Conservation (phyloP, 2,888 invertebrate species). For the Drosophila paramelanica region DNA sequence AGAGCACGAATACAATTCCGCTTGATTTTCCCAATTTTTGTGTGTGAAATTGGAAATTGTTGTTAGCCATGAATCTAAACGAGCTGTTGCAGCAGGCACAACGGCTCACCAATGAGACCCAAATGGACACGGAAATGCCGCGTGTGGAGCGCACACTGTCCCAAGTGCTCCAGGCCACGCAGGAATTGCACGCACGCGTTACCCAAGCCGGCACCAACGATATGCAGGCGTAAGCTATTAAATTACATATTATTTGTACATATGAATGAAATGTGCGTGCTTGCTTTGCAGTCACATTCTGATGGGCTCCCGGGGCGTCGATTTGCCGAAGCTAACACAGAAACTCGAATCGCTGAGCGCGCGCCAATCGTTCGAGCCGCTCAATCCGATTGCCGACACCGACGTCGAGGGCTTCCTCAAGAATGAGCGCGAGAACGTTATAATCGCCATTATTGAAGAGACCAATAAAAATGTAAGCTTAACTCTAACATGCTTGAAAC, state of each 20-base stretch:
- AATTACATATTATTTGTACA: neutral
- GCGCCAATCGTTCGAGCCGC: conserved; percentile 93
- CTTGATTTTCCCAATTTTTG: neutral
- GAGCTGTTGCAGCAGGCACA: conserved; percentile 96
- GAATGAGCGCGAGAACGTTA: conserved; percentile 97
- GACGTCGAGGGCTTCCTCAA: conserved; percentile 95
- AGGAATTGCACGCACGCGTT: conserved; percentile 94
- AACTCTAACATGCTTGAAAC: neutral
- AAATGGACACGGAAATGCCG: conserved; percentile 92
- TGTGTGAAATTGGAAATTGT: neutral
- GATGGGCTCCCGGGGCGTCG: conserved; percentile 96
- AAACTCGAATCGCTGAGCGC: conserved; percentile 95
- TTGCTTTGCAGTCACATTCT: conserved; percentile 90
- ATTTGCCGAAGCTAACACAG: conserved; percentile 96
- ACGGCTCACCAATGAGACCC: conserved; percentile 94
- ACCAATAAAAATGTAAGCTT: conserved; percentile 91
- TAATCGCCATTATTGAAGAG: conserved; percentile 95
- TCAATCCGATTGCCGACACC: conserved; percentile 95
- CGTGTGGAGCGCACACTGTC: conserved; percentile 95
- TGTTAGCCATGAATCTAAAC: conserved; percentile 89
- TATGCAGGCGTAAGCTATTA: conserved; percentile 91
- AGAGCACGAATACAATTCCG: neutral
- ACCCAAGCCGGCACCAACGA: conserved; percentile 94
- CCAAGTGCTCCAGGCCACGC: conserved; percentile 96
- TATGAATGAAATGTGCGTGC: neutral